Base-by-base conservation (phyloP, 2,888 invertebrate genomes). In the Halictus quadricinctus region DNA sequence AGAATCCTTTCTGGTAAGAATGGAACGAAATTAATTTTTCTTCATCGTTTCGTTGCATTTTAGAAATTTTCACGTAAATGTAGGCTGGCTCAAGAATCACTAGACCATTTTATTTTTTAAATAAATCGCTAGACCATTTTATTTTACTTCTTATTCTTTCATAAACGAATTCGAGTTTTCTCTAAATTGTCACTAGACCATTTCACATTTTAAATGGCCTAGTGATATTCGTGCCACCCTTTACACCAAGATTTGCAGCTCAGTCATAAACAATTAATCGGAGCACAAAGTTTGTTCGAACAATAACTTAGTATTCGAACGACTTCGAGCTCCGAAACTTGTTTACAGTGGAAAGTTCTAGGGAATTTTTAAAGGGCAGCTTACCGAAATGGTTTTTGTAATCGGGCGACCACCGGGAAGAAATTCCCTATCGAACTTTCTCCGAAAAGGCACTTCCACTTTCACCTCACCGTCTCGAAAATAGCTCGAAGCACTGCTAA, bases 401-500 rank as follows among this genome's bases (percentile, higher is more conserved):
- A 72, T 76, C 66, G 21, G 46, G 50, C 64, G 85, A 66, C 78
- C 70, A 72, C 54, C 72, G 48, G 60, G 76, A 76, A 73, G 72
- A 80, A 74, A 80, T 80, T 73, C 50, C 79, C 66, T n/a, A 36
- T 60, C 50, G 25, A 74, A 85, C 85, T 84, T 80, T 85, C 85
- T 85, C 80, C 76, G 80, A 80, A 80, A 80, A 70, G 54, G 25
- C 85, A 84, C 85, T 84, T 85, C 85, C 85, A 85, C 85, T 85
- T 85, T 85, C 85, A 85, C 85, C 85, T 76, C 84, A 48, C 21
- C 64, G 70, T 64, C 72, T 84, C 72, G 50, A 76, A 85, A 85
- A 84, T 80, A 85, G 79, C 69, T 74, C 46, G 50, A 60, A 76
- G 50, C 76, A 84, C 69, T 73, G 60, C 73, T 76, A 85, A 80